phyloP scores from a whole-genome alignment of 2,888 invertebrate genomes.

The Pristionchus entomophagus region DNA sequence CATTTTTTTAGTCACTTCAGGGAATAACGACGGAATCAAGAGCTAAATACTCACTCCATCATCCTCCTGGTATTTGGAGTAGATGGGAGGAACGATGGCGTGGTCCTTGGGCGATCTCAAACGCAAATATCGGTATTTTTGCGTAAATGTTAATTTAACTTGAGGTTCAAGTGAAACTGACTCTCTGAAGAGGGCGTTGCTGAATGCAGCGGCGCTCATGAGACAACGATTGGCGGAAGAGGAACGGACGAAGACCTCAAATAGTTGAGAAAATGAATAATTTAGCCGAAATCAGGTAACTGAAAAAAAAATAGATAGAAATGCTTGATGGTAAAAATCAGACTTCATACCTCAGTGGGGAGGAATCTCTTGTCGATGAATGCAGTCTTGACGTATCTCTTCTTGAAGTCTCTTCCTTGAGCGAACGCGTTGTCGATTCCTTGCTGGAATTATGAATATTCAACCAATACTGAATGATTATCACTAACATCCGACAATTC shows the following conservation, averaged over 20 bases:
- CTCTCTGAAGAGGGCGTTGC: conserved; percentile 18
- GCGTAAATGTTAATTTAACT: no score
- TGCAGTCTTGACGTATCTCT: conserved; percentile 41
- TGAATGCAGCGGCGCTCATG: conserved; percentile 9
- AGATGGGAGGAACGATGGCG: not conserved
- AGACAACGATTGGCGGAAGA: conserved; percentile 31
- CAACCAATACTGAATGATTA: not conserved
- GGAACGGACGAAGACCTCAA: conserved; percentile 33
- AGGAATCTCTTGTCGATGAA: conserved; percentile 43
- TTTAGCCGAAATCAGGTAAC: not conserved
- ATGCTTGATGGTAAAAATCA: no score
- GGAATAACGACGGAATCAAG: not conserved
- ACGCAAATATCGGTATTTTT: not conserved
- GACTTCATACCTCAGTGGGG: conserved; percentile 35
- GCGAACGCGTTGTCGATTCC: conserved; percentile 43
- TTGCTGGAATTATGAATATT: not conserved
- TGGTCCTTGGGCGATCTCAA: not conserved
- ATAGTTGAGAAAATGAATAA: not conserved
- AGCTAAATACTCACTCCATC: not conserved
- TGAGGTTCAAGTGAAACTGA: not conserved
- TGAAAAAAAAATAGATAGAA: no score
- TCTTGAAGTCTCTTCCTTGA: conserved; percentile 30
- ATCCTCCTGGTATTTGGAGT: not conserved
- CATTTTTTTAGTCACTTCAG: not conserved
- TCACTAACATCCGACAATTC: conserved; percentile 20